Base-by-base conservation (phyloP, 1,140 invertebrate species). In the Trinorchestia longiramus region DNA sequence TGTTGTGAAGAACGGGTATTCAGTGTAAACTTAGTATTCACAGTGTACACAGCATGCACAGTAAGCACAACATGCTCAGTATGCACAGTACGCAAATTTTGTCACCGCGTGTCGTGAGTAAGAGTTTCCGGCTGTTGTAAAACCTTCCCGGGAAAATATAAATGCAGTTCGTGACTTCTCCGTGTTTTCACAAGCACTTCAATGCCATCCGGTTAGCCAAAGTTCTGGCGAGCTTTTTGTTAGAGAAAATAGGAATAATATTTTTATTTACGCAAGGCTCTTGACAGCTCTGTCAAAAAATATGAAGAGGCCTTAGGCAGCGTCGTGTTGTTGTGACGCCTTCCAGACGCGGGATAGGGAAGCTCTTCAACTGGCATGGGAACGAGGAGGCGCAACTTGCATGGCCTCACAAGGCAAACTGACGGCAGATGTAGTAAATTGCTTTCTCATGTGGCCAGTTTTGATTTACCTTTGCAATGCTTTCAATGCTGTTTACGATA, bases 191-290 rank as follows among this genome's bases (percentile, higher is more conserved):
- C 62, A 77, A 36, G 62, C 62, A 77, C 62, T 77, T 77, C 62
- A 77, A 77, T 77, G 62, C 62, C 62, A 77, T 77, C 62, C 62
- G 62, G 62, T 77, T 77, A 77, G 62, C 62, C 36, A 28, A 77
- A 77, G 62, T 77, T 77, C 62, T 77, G 62, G 15, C 62, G 62
- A 77, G 62, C 62, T 77, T 77, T 77, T 77, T 77, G 62, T 77
- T 23, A 77, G 62, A 28, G 62, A 77, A 28, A 77, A 77, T 77
- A 77, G 62, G 62, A 77, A 77, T 77, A 77, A 77, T 77, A 77
- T 77, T 77, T 77, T 77, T 77, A 77, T 77, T 77, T 77, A 77
- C 62, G 62, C 62, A 77, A 77, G 62, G 62, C 62, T 77, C 62
- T 77, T 77, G 62, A 77, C 62, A 77, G 62, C 62, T 77, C 62